phyloP scores from a whole-genome alignment of 2,797 vertebrate species.

The Smutsia gigantea region DNA sequence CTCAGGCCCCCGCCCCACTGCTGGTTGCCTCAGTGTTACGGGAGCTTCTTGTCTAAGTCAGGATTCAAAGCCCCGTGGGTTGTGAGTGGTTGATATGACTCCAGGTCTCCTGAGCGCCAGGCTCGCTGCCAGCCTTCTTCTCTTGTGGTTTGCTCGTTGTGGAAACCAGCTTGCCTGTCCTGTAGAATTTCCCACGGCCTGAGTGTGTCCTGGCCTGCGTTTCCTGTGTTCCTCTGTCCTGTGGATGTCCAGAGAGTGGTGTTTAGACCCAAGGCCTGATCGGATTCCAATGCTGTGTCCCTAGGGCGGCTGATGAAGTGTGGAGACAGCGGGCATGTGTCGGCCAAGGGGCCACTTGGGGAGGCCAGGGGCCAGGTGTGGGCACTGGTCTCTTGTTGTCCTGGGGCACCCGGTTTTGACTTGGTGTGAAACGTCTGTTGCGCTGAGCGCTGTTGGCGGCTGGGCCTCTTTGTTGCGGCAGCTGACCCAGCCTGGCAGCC shows the following conservation, averaged over 20 bases:
- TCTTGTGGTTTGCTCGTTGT: background rate
- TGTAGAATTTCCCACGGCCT: too few relatives aligned
- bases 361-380: background rate
- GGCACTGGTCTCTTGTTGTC: background rate
- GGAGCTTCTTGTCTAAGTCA: background rate
- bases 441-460: background rate
- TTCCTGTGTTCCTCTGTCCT: background rate
- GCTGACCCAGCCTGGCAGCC: background rate
- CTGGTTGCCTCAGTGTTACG: background rate
- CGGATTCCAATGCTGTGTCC: background rate
- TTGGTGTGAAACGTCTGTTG: background rate
- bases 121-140: background rate
- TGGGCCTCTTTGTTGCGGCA: background rate
- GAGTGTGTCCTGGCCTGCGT: background rate
- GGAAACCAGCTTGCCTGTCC: background rate
- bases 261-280: background rate
- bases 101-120: background rate
- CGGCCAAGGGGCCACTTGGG: background rate
- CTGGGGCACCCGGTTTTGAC: background rate
- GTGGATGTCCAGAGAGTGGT: background rate
- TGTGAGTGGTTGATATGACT: background rate
- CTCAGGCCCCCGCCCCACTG: background rate
- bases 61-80: background rate
- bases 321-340: background rate
- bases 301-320: background rate